Evolutionary conservation across 2,113 vertebrate genomes (phyloP).

Genomic region (Podocnemis expansa): DNA sequence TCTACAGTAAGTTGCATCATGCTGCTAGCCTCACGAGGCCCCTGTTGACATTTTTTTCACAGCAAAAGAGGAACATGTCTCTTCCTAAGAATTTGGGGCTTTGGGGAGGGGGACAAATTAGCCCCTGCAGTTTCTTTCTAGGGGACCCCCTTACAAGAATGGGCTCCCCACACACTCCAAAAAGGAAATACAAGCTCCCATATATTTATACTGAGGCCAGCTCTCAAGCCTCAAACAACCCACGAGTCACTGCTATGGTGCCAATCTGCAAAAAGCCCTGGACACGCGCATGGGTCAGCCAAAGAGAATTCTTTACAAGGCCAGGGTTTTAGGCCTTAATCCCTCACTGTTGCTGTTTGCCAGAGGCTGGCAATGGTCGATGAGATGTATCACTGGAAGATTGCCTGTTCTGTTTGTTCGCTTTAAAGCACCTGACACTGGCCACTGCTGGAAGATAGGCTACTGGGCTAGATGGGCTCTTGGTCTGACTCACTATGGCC

Average conservation of each 20-base stretch:
- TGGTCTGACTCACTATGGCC: too few relatives aligned
- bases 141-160: background rate
- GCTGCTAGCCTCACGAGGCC: background rate
- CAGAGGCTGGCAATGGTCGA: too few relatives aligned
- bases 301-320: background rate
- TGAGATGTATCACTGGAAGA: too few relatives aligned
- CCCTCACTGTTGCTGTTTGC: background rate
- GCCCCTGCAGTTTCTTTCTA: background rate
- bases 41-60: background rate
- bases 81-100: background rate
- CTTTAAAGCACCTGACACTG: too few relatives aligned
- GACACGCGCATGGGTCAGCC: background rate
- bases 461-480: too few relatives aligned
- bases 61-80: background rate
- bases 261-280: fast-evolving
- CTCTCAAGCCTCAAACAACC: background rate
- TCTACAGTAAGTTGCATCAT: background rate
- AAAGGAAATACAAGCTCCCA: background rate
- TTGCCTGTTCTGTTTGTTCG: too few relatives aligned
- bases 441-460: too few relatives aligned
- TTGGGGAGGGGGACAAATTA: background rate
- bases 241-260: background rate
- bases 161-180: background rate
- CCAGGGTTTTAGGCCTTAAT: background rate
- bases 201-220: background rate